Evolutionary conservation across 2,797 vertebrate species (phyloP), one percentile per base, ranked within the genome.

Genomic region (Tadarida brasiliensis): DNA sequence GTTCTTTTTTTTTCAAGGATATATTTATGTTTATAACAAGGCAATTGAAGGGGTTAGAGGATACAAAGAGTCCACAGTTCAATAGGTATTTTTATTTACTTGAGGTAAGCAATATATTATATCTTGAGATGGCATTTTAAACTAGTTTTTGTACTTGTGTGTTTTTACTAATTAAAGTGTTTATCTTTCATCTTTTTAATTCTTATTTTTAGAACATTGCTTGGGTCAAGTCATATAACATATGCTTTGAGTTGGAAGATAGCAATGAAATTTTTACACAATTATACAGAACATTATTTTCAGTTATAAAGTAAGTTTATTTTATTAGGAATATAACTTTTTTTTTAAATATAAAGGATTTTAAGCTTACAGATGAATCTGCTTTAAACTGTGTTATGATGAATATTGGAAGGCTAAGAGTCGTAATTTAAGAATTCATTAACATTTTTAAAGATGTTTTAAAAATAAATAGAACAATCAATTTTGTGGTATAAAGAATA

Each of bases 11-110:
- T 98, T 98, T 67, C 94, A 90, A 99, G 99, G 99, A 99, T 98
- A 99, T 99, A 98, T 99, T 99, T 98, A 99, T 99, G 99, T 99
- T 99, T 97, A 99, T 99, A 98, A 99, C 99, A 97, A 99, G 99
- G 95, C 99, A 99, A 93, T 99, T 99, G 47, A 99, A 99, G 98
- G 99, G 99, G 94, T 98, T 99, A 92, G 99, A 99, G 97, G 99
- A 99, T 97, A 99, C 99, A 57, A 99, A 99, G 98, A 99, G 99
- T 22, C 99, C 99, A 14, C 99, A 99, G 95, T 99, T 99, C 98
- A 99, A 99, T 99, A 99, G 99, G 98, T 99, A 99, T 98, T 99
- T 99, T 98, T 99, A 99, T 98, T 98, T 99, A 97, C 99, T 99
- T 54, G 99, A 99, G 99, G 99, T 99, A 97, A 96, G 98, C 33